Conservation (phyloP, 1,140 invertebrate genomes). For the Aricia agestis region DNA sequence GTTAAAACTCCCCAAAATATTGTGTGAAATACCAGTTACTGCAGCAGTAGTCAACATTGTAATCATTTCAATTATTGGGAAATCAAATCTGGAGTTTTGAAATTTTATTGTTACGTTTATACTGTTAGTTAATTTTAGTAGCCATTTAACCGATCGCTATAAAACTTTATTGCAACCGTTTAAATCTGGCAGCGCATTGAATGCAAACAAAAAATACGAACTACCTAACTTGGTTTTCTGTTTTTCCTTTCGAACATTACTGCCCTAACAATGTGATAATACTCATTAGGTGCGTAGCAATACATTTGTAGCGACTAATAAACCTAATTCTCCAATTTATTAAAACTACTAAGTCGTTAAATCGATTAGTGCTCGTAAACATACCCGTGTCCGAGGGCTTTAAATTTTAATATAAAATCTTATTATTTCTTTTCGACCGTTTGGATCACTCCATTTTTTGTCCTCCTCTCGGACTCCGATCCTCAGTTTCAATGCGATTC, state of each 20-base stretch:
- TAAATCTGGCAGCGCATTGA: background rate
- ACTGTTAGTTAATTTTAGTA: background rate
- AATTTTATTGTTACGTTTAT: background rate
- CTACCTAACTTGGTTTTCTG: background rate
- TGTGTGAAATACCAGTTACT: no score
- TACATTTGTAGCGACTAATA: background rate
- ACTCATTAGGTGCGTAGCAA: background rate
- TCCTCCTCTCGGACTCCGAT: slow-evolving; percentile 17
- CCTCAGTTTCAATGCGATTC: slow-evolving; percentile 20
- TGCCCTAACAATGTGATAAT: background rate
- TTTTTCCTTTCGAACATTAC: background rate
- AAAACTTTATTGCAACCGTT: background rate
- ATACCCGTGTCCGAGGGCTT: background rate
- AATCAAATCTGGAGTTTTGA: background rate
- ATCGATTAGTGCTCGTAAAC: slow-evolving; percentile 4
- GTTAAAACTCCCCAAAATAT: no score
- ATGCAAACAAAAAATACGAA: background rate
- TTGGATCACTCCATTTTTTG: slow-evolving; percentile 20
- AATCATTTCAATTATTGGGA: background rate
- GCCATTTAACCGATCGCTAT: background rate
- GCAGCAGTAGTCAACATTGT: background rate
- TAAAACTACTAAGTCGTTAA: slow-evolving; percentile 1
- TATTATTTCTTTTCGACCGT: slow-evolving; percentile 12
- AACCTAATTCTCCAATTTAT: background rate
- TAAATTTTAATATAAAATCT: slow-evolving; percentile 13